phyloP scores from a whole-genome alignment of 2,113 vertebrate species.

The Cyanoramphus novaezelandiae region DNA sequence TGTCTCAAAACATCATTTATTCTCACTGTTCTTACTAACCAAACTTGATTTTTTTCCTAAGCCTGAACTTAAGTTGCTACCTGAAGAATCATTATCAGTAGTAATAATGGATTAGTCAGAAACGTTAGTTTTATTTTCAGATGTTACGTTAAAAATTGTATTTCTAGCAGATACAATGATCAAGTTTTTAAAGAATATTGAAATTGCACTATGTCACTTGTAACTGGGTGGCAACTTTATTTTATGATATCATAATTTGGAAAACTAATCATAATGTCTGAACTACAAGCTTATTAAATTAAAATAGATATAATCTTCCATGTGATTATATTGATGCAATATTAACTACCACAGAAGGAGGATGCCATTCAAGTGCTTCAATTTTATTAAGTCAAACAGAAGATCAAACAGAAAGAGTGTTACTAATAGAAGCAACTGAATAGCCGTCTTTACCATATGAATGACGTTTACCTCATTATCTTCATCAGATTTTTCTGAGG shows the following conservation, averaged over 20 bases:
- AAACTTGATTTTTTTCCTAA: neutral
- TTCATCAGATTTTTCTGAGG: constrained; percentile 91
- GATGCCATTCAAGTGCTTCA: neutral
- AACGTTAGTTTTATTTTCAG: neutral
- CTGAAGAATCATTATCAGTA: constrained; percentile 9
- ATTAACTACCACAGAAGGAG: neutral
- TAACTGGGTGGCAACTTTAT: neutral
- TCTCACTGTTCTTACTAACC: neutral
- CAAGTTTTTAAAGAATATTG: neutral
- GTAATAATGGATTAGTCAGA: neutral
- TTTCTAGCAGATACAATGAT: neutral
- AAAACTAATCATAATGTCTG: constrained; percentile 17
- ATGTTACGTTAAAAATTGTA: constrained; percentile 5
- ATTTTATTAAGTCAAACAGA: neutral
- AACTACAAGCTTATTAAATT: constrained; percentile 13
- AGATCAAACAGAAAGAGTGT: neutral
- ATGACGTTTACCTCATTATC: constrained; percentile 69
- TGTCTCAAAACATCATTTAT: neutral
- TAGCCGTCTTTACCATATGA: neutral
- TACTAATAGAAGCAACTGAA: neutral
- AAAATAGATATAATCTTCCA: neutral
- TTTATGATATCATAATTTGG: neutral
- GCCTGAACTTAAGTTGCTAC: neutral
- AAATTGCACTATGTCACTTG: neutral
- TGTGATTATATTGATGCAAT: neutral